Conservation (phyloP, 2,888 invertebrate species). For the Rugalucina vietnamica region DNA sequence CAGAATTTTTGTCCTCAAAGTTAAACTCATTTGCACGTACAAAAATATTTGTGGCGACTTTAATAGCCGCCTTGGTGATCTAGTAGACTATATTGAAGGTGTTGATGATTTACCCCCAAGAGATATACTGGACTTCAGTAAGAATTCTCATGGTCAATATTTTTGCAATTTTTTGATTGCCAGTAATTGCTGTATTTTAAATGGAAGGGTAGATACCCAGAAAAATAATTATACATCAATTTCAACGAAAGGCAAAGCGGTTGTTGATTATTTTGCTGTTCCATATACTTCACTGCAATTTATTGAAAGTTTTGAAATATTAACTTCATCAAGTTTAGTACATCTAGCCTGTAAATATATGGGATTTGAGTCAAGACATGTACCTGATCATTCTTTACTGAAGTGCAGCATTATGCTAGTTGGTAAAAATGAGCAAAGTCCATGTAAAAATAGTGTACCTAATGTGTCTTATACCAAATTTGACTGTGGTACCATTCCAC, state of each 20-base stretch:
- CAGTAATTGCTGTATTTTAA: neutral
- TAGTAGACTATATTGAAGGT: slow-evolving; percentile 26
- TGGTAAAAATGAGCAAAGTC: neutral
- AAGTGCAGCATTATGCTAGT: neutral
- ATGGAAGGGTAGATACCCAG: slow-evolving; percentile 5
- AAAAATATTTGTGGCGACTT: slow-evolving; percentile 26
- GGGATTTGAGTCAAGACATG: too few species aligned
- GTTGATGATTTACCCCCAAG: slow-evolving; percentile 2
- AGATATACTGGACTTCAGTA: slow-evolving; percentile 17
- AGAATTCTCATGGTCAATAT: neutral
- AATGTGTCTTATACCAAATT: neutral
- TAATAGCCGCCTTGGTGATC: slow-evolving; percentile 13
- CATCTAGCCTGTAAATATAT: neutral
- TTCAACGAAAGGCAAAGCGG: neutral
- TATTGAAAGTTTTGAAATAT: too few species aligned
- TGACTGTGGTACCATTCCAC: neutral
- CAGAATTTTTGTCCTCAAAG: too few species aligned
- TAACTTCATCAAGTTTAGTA: too few species aligned
- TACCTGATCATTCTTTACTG: too few species aligned
- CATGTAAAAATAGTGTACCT: neutral
- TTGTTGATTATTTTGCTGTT: slow-evolving; percentile 7
- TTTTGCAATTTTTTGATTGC: neutral
- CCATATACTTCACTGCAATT: too few species aligned
- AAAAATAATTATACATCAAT: neutral
- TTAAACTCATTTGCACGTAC: too few species aligned